A percentile compares a stretch with the other conserved stretches of the same genome.
These are phyloP conservation scores for Magallana angulata DNA, from an alignment of 1,140 invertebrate genomes.

Conservation along the genomic window DNA sequence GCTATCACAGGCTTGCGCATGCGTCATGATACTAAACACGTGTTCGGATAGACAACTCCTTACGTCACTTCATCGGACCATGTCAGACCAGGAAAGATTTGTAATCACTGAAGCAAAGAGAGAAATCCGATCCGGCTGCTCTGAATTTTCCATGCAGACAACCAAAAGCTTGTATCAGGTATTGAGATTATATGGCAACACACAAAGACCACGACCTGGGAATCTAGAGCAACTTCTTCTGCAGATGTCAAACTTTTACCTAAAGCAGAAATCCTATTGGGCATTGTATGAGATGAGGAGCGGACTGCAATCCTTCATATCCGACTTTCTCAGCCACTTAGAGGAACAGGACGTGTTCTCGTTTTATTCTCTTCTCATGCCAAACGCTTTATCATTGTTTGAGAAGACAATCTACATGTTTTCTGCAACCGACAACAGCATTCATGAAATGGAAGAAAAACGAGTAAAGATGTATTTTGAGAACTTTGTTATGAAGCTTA, in stretches of 20 bases:
- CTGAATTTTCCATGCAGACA: neutral
- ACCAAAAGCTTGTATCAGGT: slow-evolving; percentile 45
- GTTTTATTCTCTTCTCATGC: slow-evolving; percentile 46
- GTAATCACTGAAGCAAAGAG: slow-evolving; percentile 44
- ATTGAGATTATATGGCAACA: slow-evolving; percentile 47
- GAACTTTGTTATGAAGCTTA: slow-evolving; percentile 48
- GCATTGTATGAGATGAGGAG: slow-evolving; percentile 35
- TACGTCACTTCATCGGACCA: slow-evolving; percentile 50
- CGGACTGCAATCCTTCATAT: slow-evolving; percentile 37
- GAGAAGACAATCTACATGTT: slow-evolving; percentile 53
- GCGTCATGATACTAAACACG: slow-evolving; percentile 41
- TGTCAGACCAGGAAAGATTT: slow-evolving; percentile 44
- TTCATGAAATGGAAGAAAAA: slow-evolving; percentile 54
- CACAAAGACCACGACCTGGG: slow-evolving; percentile 28
- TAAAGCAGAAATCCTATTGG: slow-evolving; percentile 52
- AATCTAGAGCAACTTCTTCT: slow-evolving; percentile 38
- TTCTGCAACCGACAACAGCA: slow-evolving; percentile 31
- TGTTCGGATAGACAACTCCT: slow-evolving; percentile 51
- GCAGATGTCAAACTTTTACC: slow-evolving; percentile 40
- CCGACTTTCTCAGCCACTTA: slow-evolving; percentile 38
- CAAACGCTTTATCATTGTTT: slow-evolving; percentile 51
- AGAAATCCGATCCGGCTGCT: slow-evolving; percentile 43
- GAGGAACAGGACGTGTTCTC: slow-evolving; percentile 53
- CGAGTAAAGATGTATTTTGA: slow-evolving; percentile 53
- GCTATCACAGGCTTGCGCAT: slow-evolving; percentile 52